These are phyloP conservation scores for Phymorhynchus buccinoides DNA, from an alignment of 1,140 invertebrate species.

Conservation along the genomic window DNA sequence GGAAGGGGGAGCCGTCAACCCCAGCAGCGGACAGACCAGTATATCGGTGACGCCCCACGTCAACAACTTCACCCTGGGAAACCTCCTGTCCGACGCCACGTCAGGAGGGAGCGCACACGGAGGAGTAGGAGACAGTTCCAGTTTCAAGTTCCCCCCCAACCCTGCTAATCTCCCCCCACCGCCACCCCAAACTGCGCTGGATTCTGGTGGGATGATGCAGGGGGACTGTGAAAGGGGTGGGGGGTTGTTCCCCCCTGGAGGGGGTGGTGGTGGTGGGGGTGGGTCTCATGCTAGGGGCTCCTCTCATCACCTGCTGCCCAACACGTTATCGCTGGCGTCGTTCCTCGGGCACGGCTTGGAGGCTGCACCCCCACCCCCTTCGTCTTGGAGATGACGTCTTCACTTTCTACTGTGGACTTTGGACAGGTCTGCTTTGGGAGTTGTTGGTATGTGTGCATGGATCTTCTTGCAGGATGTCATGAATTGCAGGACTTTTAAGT, in stretches of 20 bases:
- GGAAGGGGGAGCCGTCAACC: background rate
- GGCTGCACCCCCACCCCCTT: no score
- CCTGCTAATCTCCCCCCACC: background rate
- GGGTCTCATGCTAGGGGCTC: background rate
- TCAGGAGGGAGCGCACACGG: no score
- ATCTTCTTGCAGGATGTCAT: no score
- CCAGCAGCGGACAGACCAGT: background rate
- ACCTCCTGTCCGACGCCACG: background rate
- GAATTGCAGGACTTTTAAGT: no score
- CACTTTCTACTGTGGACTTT: no score
- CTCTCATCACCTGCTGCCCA: background rate
- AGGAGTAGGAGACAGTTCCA: background rate
- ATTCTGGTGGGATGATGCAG: background rate
- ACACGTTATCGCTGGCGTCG: no score
- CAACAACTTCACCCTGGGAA: background rate
- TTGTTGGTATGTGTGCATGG: no score
- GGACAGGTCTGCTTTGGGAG: no score
- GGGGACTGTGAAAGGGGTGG: background rate
- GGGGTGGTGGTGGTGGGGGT: no score
- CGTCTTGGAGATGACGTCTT: no score
- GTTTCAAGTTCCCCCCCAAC: background rate
- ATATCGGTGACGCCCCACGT: background rate
- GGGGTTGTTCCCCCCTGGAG: background rate
- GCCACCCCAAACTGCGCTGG: background rate
- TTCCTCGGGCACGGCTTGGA: no score